Conservation (phyloP, 2,113 vertebrate genomes). For the Montifringilla adamsi region DNA sequence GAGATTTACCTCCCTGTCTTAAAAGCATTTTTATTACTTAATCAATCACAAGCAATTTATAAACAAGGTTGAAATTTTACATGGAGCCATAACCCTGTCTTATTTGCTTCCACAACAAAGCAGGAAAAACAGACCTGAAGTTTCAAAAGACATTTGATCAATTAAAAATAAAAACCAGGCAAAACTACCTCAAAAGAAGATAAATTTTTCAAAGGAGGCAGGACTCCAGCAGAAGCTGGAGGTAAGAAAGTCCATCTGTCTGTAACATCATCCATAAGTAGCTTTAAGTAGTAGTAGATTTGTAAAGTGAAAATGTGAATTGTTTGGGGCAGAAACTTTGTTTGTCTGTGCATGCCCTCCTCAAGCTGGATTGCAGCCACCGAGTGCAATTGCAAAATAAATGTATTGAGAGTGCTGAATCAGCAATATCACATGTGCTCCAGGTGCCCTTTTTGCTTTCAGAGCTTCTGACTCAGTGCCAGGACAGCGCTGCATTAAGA, state of each 20-base stretch:
- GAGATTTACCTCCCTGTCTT: slow-evolving; percentile 77
- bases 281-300: neutral
- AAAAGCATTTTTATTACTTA: slow-evolving; percentile 83
- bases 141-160: slow-evolving; percentile 59
- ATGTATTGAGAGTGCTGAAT: neutral
- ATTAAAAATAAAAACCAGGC: neutral
- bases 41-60: slow-evolving; percentile 79
- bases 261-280: neutral
- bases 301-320: neutral
- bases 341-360: neutral
- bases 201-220: slow-evolving; percentile 4
- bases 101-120: slow-evolving; percentile 54
- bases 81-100: slow-evolving; percentile 65
- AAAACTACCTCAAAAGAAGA: neutral
- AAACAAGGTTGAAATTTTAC: slow-evolving; percentile 76
- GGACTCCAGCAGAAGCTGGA: neutral
- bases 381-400: neutral
- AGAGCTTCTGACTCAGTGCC: neutral
- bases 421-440: neutral
- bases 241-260: neutral
- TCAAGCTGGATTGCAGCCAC: neutral
- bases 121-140: slow-evolving; percentile 48
- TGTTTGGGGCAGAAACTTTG: neutral
- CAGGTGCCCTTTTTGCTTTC: neutral
- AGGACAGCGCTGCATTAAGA: neutral